Base-by-base conservation (phyloP, 2,888 invertebrate genomes). In the Anorthoa munda region DNA sequence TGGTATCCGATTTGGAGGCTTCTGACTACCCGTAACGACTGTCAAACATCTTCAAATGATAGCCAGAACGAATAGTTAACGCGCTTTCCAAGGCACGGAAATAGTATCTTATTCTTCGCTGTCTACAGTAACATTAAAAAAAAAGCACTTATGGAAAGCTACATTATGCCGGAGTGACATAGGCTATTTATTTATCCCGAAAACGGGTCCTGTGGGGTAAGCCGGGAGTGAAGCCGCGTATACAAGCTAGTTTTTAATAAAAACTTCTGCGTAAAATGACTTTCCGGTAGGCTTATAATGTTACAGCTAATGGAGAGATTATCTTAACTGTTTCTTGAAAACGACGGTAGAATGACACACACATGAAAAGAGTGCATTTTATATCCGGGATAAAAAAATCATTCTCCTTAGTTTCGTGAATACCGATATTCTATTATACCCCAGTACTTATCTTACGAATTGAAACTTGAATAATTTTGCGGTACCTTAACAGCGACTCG, bases 381-480 rank as follows among this genome's bases (percentile, higher is more conserved):
- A 48, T 23, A 23, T 31, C 13, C 39, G 9, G 2, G 15, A 3
- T 45, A 15, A 23, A 48, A 26, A 39, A 13, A 39, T 3, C n/a
- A 48, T 45, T 26, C 60, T 7, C 15, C 21, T 53, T 2, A 21
- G 26, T 45, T 2, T n/a, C 13, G 13, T 7, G 3, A n/a, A 59
- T n/a, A 59, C 2, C 18, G 18, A 23, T 31, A 51, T 21, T 60
- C 26, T 9, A 45, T 48, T 71, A 17, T 5, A 39, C 21, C n/a
- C 17, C 9, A 12, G 12, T 26, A 31, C 68, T 46, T 61, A 50
- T 67, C 48, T 18, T 31, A 46, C 21, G 80, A 58, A 21, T 60
- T 55, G 18, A 17, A 31, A 50, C 68, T 51, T 46, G 50, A 58
- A 75, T 70, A 67, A 46, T 55, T 55, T 45, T 45, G 31, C 18